phyloP scores from a whole-genome alignment of 1,140 invertebrate species.

The Ceratina australensis region DNA sequence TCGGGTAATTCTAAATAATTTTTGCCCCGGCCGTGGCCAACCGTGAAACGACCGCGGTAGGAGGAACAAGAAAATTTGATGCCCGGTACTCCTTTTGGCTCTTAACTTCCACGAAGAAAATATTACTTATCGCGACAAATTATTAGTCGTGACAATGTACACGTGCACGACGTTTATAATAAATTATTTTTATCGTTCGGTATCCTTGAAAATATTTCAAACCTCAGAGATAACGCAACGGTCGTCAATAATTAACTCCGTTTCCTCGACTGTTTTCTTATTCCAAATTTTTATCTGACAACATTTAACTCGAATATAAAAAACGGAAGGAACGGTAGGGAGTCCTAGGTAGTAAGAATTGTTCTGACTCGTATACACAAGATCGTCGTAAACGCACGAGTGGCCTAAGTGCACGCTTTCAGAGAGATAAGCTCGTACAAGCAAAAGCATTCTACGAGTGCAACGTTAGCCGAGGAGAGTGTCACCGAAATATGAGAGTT shows the following conservation, averaged over 20 bases:
- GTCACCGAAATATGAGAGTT: slow-evolving; percentile 54
- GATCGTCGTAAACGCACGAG: no score
- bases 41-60: not conserved
- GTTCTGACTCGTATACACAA: not conserved
- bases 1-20: slow-evolving; percentile 56
- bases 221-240: no score
- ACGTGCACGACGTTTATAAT: no score
- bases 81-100: not conserved
- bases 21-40: not conserved
- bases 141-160: no score
- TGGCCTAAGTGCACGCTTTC: not conserved
- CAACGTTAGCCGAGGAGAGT: slow-evolving; percentile 43
- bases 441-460: not conserved
- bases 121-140: not conserved
- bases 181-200: no score
- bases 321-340: no score
- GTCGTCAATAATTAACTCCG: no score
- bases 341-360: no score
- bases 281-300: no score
- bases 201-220: no score
- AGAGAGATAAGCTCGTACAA: not conserved
- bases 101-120: not conserved
- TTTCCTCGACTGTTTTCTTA: no score
- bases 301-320: not conserved
- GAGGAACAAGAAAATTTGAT: not conserved